Conservation (phyloP, 2,888 invertebrate genomes). For the Hypolimnas misippus region DNA sequence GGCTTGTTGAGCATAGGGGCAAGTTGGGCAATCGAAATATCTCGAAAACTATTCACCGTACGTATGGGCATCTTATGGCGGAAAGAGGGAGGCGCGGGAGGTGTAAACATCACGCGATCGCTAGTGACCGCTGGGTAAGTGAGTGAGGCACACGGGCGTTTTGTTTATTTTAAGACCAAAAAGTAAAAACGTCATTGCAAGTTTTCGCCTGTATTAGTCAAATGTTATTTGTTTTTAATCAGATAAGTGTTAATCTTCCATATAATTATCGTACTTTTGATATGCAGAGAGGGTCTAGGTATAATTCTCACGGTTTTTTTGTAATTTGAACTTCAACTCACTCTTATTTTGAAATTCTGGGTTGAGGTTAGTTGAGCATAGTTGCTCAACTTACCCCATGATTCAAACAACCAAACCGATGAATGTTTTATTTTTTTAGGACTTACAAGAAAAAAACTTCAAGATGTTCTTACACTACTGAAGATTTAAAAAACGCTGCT, state of each 20-base stretch:
- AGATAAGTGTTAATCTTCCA: slow-evolving; percentile 30
- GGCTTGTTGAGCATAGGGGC: slow-evolving; percentile 27
- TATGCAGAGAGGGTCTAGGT: slow-evolving; percentile 33
- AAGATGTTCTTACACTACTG: slow-evolving; percentile 42
- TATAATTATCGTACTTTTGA: slow-evolving; percentile 39
- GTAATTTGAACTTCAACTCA: too few relatives aligned
- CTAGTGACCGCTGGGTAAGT: slow-evolving; percentile 24
- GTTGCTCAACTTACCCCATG: slow-evolving; percentile 37
- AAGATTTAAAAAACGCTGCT: slow-evolving; percentile 41
- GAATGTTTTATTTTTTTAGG: slow-evolving; percentile 38
- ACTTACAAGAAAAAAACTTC: slow-evolving; percentile 39
- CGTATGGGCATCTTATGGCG: slow-evolving; percentile 6
- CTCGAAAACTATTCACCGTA: slow-evolving; percentile 15
- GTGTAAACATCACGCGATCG: slow-evolving; percentile 4
- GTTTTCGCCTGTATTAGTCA: slow-evolving; percentile 40
- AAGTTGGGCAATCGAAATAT: slow-evolving; percentile 28
- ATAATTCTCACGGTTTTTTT: slow-evolving; percentile 37
- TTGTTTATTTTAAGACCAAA: slow-evolving; percentile 41
- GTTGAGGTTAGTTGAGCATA: slow-evolving; percentile 42
- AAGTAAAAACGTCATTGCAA: slow-evolving; percentile 32
- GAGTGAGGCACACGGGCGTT: slow-evolving; percentile 32
- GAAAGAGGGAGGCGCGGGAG: slow-evolving; percentile 10
- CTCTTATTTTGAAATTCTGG: slow-evolving; percentile 39
- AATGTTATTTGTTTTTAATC: slow-evolving; percentile 24
- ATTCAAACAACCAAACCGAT: slow-evolving; percentile 32